Evolutionary conservation across 2,797 vertebrate genomes (phyloP).

Genomic region (Rousettus madagascariensis): DNA sequence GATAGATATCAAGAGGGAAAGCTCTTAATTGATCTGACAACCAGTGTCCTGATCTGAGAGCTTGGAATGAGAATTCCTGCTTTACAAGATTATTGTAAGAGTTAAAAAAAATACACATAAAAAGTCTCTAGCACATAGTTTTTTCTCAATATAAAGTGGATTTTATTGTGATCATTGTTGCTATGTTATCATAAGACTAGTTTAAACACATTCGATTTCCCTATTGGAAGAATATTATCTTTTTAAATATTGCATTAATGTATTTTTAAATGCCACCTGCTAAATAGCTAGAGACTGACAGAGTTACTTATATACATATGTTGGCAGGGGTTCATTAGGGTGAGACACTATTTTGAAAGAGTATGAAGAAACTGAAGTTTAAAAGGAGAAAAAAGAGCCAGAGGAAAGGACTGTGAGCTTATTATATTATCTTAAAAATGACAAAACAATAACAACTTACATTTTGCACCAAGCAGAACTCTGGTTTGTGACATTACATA

Average conservation of each 20-base stretch:
- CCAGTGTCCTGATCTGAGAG: background rate
- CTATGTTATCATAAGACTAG: background rate
- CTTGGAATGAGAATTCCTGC: background rate
- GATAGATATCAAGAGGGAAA: background rate
- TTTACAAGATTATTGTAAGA: background rate
- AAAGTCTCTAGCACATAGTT: background rate
- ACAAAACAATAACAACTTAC: background rate
- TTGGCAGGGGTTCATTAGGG: background rate
- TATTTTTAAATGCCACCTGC: background rate
- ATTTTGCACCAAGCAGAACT: background rate
- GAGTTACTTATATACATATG: background rate
- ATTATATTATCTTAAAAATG: background rate
- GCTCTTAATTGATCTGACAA: background rate
- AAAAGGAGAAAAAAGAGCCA: background rate
- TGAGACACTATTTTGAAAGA: background rate
- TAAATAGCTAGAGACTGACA: background rate
- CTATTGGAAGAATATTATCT: background rate
- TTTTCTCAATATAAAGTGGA: background rate
- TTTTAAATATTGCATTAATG: background rate
- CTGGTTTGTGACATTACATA: background rate
- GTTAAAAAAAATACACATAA: background rate
- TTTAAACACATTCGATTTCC: background rate
- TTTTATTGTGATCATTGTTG: background rate
- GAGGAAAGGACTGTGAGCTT: background rate
- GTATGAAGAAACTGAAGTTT: background rate